Evolutionary conservation across 2,797 vertebrate species (phyloP).

Genomic region (Lepilemur ruficaudatus): DNA sequence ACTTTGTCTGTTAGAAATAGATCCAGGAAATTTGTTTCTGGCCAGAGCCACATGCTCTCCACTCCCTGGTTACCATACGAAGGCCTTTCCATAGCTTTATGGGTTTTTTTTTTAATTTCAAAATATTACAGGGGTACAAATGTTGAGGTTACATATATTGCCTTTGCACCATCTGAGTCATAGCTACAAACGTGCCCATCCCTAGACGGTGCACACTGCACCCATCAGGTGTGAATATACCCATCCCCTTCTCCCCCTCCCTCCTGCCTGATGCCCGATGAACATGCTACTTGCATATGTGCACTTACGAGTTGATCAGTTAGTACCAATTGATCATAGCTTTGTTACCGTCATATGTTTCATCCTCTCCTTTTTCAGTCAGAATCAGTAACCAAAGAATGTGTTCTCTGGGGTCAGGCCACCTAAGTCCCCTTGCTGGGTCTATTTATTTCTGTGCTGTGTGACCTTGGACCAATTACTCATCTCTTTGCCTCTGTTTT

Average conservation of each 20-base stretch:
- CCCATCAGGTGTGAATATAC: too few relatives aligned
- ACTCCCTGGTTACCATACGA: background rate
- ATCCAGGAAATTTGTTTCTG: background rate
- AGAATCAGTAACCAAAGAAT: background rate
- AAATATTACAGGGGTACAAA: too few relatives aligned
- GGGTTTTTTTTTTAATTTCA: too few relatives aligned
- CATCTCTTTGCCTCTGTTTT: background rate
- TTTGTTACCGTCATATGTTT: background rate
- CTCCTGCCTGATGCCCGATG: too few relatives aligned
- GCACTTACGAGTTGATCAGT: too few relatives aligned
- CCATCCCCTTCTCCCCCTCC: too few relatives aligned
- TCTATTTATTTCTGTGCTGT: background rate
- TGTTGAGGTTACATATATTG: too few relatives aligned
- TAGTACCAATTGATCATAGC: background rate
- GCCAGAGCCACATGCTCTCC: fast-evolving
- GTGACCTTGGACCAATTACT: background rate
- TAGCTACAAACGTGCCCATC: too few relatives aligned
- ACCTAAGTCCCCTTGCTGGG: too few relatives aligned
- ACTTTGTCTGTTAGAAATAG: background rate
- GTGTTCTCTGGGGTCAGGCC: background rate
- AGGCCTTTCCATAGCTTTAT: background rate
- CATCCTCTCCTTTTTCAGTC: background rate
- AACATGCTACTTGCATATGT: too few relatives aligned
- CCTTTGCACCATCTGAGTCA: too few relatives aligned
- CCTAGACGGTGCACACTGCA: too few relatives aligned